Conservation (phyloP, 1,140 invertebrate genomes). For the Drosophila tropicalis region DNA sequence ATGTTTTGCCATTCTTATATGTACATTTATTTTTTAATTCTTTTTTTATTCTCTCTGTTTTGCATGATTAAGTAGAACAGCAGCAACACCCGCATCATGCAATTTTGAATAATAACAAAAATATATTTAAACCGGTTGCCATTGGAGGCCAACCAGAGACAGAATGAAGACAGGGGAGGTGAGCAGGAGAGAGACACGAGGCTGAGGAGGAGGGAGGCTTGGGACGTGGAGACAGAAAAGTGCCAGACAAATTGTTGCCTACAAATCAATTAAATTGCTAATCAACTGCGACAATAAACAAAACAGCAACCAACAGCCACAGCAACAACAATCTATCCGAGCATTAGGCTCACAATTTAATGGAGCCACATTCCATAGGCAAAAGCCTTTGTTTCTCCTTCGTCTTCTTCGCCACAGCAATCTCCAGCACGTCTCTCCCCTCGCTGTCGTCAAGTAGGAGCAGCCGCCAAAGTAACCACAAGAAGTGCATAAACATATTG, state of each 20-base stretch:
- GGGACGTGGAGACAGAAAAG: slow-evolving; percentile 40
- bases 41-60: slow-evolving; percentile 5
- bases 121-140: slow-evolving; percentile 30
- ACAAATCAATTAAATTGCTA: slow-evolving; percentile 82
- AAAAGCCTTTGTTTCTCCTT: slow-evolving; percentile 57
- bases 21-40: slow-evolving; percentile 4
- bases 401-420: slow-evolving; percentile 7
- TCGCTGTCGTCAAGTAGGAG: not conserved
- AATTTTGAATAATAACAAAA: slow-evolving; percentile 40
- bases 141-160: slow-evolving; percentile 57
- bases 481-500: slow-evolving; percentile 76
- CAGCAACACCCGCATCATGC: slow-evolving; percentile 42
- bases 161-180: not conserved
- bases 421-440: not conserved
- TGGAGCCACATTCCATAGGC: slow-evolving; percentile 72
- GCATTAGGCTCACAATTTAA: slow-evolving; percentile 74
- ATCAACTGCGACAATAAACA: slow-evolving; percentile 75
- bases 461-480: slow-evolving; percentile 66
- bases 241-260: slow-evolving; percentile 79
- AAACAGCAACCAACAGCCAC: slow-evolving; percentile 50
- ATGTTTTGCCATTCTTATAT: slow-evolving; percentile 42
- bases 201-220: not conserved
- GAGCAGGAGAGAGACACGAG: no score
- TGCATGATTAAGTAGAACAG: slow-evolving; percentile 12
- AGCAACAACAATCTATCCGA: slow-evolving; percentile 54